Evolutionary conservation across 2,888 invertebrate species (phyloP).

Genomic region (Scelioninae gen. 1): DNA sequence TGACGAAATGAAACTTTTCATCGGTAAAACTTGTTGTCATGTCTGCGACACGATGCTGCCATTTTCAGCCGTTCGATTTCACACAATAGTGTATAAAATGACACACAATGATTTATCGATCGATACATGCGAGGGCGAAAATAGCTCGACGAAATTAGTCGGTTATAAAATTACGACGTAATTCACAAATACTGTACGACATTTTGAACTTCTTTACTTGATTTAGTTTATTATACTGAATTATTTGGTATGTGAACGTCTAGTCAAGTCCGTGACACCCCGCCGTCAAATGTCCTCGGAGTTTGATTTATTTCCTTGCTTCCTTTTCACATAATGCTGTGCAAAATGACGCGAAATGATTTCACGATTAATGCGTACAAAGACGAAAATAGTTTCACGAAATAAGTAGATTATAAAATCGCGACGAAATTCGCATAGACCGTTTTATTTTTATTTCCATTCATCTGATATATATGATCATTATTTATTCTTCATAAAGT

Average conservation of each 20-base stretch:
- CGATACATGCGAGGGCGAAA: slow-evolving; percentile 24
- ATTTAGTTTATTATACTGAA: too few species aligned
- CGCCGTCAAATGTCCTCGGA: slow-evolving; percentile 48
- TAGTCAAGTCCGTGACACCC: slow-evolving; percentile 74
- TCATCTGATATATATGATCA: slow-evolving; percentile 36
- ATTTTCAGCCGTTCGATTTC: background rate
- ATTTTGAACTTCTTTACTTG: slow-evolving; percentile 5
- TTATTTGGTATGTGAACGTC: slow-evolving; percentile 67
- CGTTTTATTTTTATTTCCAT: slow-evolving; percentile 27
- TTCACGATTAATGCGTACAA: slow-evolving; percentile 26
- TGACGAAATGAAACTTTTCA: slow-evolving; percentile 25
- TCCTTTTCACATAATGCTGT: slow-evolving; percentile 56
- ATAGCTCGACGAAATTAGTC: slow-evolving; percentile 27
- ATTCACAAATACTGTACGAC: slow-evolving; percentile 2
- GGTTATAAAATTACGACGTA: slow-evolving; percentile 10
- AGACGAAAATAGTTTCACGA: slow-evolving; percentile 61
- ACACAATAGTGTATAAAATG: slow-evolving; percentile 20
- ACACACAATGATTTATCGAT: slow-evolving; percentile 15
- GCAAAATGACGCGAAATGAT: slow-evolving; percentile 68
- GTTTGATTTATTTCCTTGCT: slow-evolving; percentile 38
- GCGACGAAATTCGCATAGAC: slow-evolving; percentile 36
- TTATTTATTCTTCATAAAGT: slow-evolving; percentile 72
- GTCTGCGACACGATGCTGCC: slow-evolving; percentile 8
- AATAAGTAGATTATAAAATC: slow-evolving; percentile 53
- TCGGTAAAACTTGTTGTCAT: slow-evolving; percentile 70